These are phyloP conservation scores for Saccopteryx leptura DNA, from an alignment of 2,113 vertebrate genomes.

Conservation along the genomic window DNA sequence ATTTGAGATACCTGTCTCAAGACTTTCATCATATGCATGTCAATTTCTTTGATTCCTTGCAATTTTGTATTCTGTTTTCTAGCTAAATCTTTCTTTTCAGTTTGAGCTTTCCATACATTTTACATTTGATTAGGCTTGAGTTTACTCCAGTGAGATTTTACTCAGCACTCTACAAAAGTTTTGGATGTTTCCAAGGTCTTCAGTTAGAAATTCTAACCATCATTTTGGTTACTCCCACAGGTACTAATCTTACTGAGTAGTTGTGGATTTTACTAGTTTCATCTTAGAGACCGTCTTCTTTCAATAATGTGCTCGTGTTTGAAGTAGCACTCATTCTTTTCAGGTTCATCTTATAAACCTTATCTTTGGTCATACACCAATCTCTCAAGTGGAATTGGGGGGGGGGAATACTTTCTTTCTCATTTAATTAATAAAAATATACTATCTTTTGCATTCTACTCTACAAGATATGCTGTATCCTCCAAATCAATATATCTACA, in stretches of 20 bases:
- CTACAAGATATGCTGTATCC: background rate
- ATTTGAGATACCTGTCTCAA: background rate
- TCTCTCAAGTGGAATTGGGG: background rate
- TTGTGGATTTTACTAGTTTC: background rate
- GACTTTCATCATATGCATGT: background rate
- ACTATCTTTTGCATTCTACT: background rate
- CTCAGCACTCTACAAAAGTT: background rate
- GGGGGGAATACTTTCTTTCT: background rate
- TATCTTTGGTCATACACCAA: background rate
- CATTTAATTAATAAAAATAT: slow-evolving; percentile 6
- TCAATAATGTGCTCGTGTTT: background rate
- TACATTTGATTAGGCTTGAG: background rate
- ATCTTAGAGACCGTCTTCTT: background rate
- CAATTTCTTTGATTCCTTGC: background rate
- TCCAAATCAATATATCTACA: background rate
- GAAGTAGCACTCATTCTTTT: background rate
- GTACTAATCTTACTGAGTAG: background rate
- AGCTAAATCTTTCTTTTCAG: background rate
- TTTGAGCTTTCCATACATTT: background rate
- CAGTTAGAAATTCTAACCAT: background rate
- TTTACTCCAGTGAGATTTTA: background rate
- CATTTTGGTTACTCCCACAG: background rate
- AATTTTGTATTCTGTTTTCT: slow-evolving; percentile 24
- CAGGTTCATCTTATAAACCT: background rate
- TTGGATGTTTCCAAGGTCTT: background rate